Percentiles rank a stretch among this genome's conserved stretches.
phyloP scores from a whole-genome alignment of 2,888 invertebrate genomes.

The Polyploca ridens region DNA sequence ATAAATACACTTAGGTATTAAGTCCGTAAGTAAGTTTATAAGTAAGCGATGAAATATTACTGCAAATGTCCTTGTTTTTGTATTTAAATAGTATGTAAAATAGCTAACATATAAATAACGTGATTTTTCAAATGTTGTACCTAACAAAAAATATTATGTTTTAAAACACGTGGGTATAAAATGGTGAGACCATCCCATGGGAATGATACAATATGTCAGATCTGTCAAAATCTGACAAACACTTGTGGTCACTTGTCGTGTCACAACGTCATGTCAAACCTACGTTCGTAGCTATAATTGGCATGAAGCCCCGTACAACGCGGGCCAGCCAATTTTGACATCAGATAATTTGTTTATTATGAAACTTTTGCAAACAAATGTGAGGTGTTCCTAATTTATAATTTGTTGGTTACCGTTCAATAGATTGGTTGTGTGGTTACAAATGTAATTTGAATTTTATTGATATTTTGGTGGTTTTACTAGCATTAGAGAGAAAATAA shows the following conservation, averaged over 20 bases:
- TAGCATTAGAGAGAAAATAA: too few species aligned
- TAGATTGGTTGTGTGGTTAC: neutral
- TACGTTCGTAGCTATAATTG: neutral
- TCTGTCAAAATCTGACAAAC: neutral
- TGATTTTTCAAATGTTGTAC: too few species aligned
- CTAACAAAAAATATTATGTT: too few species aligned
- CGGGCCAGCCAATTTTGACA: neutral
- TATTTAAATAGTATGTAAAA: too few species aligned
- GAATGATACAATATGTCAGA: neutral
- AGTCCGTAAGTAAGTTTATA: too few species aligned
- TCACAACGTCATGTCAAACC: neutral
- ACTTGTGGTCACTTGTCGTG: conserved; percentile 1
- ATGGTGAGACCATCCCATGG: neutral
- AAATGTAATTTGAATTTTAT: too few species aligned
- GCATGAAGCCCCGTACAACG: neutral
- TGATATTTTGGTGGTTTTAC: too few species aligned
- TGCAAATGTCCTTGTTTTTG: too few species aligned
- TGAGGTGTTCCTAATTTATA: neutral
- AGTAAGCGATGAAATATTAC: too few species aligned
- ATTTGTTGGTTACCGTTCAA: neutral
- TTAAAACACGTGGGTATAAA: neutral
- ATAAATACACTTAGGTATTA: too few species aligned
- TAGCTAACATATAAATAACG: too few species aligned
- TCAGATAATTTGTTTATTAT: neutral
- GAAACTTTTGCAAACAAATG: neutral